Conservation (phyloP, 2,113 vertebrate genomes). For the Brienomyrus brachyistius region DNA sequence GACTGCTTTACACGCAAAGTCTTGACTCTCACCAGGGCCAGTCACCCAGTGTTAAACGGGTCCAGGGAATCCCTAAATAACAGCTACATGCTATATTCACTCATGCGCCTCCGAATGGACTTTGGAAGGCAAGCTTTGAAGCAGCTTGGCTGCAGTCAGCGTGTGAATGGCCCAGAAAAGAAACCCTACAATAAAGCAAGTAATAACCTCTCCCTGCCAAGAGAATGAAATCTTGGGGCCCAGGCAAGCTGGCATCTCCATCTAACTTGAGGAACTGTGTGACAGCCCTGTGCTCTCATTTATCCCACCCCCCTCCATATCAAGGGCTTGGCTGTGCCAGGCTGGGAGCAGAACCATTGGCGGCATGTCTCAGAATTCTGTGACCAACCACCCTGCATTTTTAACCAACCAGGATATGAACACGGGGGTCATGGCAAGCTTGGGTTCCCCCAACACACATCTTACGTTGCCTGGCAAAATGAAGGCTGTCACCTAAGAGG, state of each 20-base stretch:
- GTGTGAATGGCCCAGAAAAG: not conserved
- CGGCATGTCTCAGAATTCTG: not conserved
- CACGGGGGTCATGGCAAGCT: not conserved
- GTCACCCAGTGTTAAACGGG: slow-evolving; percentile 26
- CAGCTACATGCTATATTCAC: slow-evolving; percentile 20
- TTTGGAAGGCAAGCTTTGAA: slow-evolving; percentile 29
- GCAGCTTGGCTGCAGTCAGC: slow-evolving; percentile 5
- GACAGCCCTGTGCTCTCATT: too few species aligned
- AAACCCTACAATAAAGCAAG: not conserved
- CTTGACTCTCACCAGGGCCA: slow-evolving; percentile 26
- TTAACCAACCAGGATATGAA: not conserved
- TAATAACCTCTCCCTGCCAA: not conserved
- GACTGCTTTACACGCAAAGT: slow-evolving; percentile 32
- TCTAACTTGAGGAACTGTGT: not conserved
- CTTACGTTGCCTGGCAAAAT: not conserved
- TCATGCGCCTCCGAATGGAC: slow-evolving; percentile 27
- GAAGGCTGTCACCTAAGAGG: not conserved
- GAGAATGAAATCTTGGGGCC: not conserved
- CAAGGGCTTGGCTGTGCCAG: not conserved
- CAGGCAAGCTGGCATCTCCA: not conserved
- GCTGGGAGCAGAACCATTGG: not conserved
- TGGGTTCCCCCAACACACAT: not conserved
- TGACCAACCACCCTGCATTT: not conserved
- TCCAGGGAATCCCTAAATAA: slow-evolving; percentile 15
- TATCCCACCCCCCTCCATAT: not conserved